Base-by-base conservation (phyloP, 1,140 invertebrate genomes). In the Tetramorium parvispinum region DNA sequence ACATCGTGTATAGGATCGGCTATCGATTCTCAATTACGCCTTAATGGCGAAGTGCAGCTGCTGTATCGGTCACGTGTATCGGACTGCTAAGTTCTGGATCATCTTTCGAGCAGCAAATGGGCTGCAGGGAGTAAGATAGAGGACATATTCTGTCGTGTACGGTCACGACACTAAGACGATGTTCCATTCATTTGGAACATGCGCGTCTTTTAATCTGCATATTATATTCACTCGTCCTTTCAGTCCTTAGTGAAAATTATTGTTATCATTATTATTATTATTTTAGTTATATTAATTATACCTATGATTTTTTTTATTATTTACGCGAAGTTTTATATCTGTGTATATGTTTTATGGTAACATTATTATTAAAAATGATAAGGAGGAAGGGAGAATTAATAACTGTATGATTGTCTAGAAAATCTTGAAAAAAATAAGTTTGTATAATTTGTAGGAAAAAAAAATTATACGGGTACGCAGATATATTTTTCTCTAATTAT, bases 11-110 rank as follows among this genome's bases (percentile, higher is more conserved):
- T 83, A 49, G 40, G 85, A 91, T 91, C 90, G 85, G 91, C 53
- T 91, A 91, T 91, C 90, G 90, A 91, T 91, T 91, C 88, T 91
- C 90, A 88, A 91, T 91, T 91, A 91, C 63, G 59, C 68, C 73
- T 88, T 91, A 91, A 91, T 91, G 77, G 85, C 85, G 40, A 87
- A 82, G 70, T 40, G 70, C 70, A 85, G 55, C 71, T 59, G 55
- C 90, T 77, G 65, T 91, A 91, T 91, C 85, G 81, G 85, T 87
- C 70, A 71, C 59, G 71, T 75, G 77, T 89, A 88, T 89, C 82
- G 51, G 55, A 65, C 79, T 85, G 71, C 82, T 83, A 83, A 91
- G 81, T 91, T 89, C 79, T 55, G 61, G 85, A 89, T 91, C 85
- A 85, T 79, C 77, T 78, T 79, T 75, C 75, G 68, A 75, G 40